Conservation (phyloP, 2,797 vertebrate species). For the Hydrocynus forskahlii region DNA sequence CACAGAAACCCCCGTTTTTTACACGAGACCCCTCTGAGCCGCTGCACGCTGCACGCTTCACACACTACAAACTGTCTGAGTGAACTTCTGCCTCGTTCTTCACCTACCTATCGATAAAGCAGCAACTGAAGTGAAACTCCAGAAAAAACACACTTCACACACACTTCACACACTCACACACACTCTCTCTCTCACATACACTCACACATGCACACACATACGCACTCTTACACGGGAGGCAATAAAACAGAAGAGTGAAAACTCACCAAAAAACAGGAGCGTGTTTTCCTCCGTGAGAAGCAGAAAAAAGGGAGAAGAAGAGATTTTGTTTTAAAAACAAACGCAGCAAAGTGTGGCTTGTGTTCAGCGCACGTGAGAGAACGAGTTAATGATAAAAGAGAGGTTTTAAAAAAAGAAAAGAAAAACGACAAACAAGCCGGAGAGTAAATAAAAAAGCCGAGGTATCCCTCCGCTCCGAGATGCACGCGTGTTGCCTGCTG, state of each 20-base stretch:
- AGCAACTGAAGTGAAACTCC: constrained; percentile 52
- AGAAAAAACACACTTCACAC: background rate
- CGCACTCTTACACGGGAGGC: background rate
- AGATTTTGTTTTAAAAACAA: constrained; percentile 41
- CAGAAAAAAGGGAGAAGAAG: constrained; percentile 50
- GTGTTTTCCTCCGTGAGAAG: constrained; percentile 66
- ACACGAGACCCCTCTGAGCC: background rate
- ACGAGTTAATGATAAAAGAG: constrained; percentile 73
- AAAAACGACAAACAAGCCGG: constrained; percentile 74
- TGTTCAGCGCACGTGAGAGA: constrained; percentile 72
- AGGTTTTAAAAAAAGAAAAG: constrained; percentile 67
- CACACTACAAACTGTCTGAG: background rate
- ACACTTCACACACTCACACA: too few species aligned
- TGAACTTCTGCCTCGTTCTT: background rate
- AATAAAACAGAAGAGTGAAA: constrained; percentile 51
- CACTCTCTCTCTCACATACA: too few species aligned
- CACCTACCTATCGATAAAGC: background rate
- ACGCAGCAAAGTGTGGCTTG: constrained; percentile 40
- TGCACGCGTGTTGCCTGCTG: constrained; percentile 70
- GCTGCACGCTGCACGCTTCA: background rate
- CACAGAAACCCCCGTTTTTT: background rate
- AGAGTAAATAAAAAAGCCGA: constrained; percentile 75
- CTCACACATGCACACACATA: too few species aligned
- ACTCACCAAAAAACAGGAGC: constrained; percentile 63
- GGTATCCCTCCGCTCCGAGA: constrained; percentile 82